These are phyloP conservation scores for Onthophagus taurus DNA, from an alignment of 1,140 invertebrate genomes.

Conservation along the genomic window DNA sequence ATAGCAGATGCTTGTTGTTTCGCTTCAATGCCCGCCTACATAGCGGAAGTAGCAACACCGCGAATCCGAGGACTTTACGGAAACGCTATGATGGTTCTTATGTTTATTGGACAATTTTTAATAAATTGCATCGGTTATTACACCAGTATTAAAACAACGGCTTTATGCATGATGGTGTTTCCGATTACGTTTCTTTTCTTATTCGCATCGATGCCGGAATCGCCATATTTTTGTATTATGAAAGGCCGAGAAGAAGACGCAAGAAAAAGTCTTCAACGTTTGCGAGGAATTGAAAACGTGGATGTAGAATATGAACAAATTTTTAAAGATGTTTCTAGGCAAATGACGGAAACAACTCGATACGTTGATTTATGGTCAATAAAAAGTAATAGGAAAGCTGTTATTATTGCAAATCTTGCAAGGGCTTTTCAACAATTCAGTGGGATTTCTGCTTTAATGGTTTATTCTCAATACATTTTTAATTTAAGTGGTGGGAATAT, in stretches of 20 bases:
- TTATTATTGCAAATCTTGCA: slow-evolving; percentile 23
- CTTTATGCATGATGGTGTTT: slow-evolving; percentile 38
- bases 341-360: slow-evolving; percentile 25
- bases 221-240: slow-evolving; percentile 30
- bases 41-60: slow-evolving; percentile 21
- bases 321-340: slow-evolving; percentile 24
- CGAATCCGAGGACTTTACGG: slow-evolving; percentile 20
- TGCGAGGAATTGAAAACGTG: slow-evolving; percentile 22
- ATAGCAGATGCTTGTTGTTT: slow-evolving; percentile 20
- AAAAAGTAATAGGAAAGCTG: slow-evolving; percentile 26
- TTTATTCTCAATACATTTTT: slow-evolving; percentile 26
- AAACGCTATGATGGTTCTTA: slow-evolving; percentile 39
- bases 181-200: slow-evolving; percentile 37
- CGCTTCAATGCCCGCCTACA: slow-evolving; percentile 19
- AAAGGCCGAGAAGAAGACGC: slow-evolving; percentile 24
- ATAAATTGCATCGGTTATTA: slow-evolving; percentile 42
- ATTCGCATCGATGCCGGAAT: slow-evolving; percentile 34
- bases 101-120: slow-evolving; percentile 35
- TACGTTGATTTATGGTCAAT: slow-evolving; percentile 28
- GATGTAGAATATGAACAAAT: slow-evolving; percentile 23
- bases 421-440: slow-evolving; percentile 24
- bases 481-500: slow-evolving; percentile 23
- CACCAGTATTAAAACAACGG: slow-evolving; percentile 39
- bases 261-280: slow-evolving; percentile 34
- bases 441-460: slow-evolving; percentile 21